Base-by-base conservation (phyloP, 2,888 invertebrate species). In the Achlya flavicornis region DNA sequence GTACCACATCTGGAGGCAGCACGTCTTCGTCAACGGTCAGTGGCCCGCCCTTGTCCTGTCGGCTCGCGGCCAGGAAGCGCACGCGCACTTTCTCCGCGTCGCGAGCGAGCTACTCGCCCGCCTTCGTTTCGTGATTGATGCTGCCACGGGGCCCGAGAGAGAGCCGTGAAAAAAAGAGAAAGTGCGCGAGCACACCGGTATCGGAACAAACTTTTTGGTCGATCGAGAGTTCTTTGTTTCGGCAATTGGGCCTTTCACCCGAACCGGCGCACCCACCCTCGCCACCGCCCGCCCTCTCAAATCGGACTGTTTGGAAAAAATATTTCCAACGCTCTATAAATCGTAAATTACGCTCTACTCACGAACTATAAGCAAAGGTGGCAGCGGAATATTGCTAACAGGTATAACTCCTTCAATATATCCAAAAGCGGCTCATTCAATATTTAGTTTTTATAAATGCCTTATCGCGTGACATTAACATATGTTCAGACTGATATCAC, bases 1-100 rank as follows among this genome's bases (percentile, higher is more conserved):
- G 93, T 96, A 96, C 87, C 97, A 97, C 88, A 95, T 97, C 74
- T 97, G 96, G 96, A 94, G 96, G 79, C 97, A 97, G 89, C 96
- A 96, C 87, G 96, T 96, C 86, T 96, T 96, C 87, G 96, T 96
- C 91, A 96, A 96, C 91, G 96, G 96, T 96, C 96, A 94, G 95
- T 91, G 77, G 73, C 72, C 75, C 71, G 69, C 65, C 65, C 41
- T 60, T 41, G 41, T 60, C 61, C 66, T 70, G 70, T 68, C 48
- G 48, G 48, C 48, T 53, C 70, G 67, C 70, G 68, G 66, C 68
- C 76, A 72, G 77, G 78, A 80, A 75, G 75, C 79, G 81, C 76
- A 74, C 79, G 79, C 81, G 78, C 82, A 86, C 88, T 89, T 88
- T 88, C 89, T 86, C 86, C 79, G n/a, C 7, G 48, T 16, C 48